These are phyloP conservation scores for Isichthys henryi DNA, from an alignment of 2,113 vertebrate species.

Conservation along the genomic window DNA sequence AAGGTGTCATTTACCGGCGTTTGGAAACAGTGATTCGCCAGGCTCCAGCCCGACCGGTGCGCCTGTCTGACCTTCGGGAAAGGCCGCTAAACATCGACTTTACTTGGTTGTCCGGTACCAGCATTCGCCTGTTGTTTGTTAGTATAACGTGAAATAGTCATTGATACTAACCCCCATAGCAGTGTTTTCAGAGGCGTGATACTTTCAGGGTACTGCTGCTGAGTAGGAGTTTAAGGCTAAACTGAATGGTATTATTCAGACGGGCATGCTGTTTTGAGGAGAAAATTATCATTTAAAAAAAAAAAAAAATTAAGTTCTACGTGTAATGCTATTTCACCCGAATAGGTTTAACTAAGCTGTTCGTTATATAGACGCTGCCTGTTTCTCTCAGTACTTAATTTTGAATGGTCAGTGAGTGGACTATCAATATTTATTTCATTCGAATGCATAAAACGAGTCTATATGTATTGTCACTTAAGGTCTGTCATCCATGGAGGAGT, in stretches of 20 bases:
- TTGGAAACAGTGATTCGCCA: not conserved
- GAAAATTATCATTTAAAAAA: too few relatives aligned
- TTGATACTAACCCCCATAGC: not conserved
- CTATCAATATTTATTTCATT: not conserved
- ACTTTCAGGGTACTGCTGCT: not conserved
- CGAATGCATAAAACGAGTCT: not conserved
- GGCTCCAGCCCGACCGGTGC: not conserved
- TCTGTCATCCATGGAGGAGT: not conserved
- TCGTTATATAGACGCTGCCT: not conserved
- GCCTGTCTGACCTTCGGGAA: not conserved
- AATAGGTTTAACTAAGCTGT: not conserved
- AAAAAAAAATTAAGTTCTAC: not conserved
- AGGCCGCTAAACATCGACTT: not conserved
- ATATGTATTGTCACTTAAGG: not conserved
- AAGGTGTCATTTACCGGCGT: not conserved
- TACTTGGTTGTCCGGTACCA: not conserved
- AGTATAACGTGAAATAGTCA: not conserved
- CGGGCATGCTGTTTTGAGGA: not conserved
- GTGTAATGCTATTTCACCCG: not conserved
- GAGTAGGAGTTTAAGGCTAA: not conserved
- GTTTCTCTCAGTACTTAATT: not conserved
- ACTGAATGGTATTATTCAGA: not conserved
- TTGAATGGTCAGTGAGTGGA: not conserved
- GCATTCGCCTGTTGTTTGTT: not conserved
- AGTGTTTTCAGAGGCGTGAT: not conserved